Conservation (phyloP, 1,140 invertebrate genomes). For the Probaryconus sp. region DNA sequence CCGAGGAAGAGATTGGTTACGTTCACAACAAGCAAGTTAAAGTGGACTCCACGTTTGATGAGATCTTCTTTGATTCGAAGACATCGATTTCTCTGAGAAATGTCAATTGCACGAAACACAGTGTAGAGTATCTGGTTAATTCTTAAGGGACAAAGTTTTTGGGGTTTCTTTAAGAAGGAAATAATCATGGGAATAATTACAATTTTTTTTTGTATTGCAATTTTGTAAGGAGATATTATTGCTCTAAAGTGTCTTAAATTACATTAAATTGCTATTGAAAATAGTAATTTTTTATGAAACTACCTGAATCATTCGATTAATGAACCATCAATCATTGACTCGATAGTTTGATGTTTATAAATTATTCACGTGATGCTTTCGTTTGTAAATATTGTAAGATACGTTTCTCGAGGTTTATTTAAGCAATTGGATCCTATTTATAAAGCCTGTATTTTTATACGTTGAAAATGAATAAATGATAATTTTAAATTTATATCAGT, state of each 20-base stretch:
- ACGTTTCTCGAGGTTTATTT: no score
- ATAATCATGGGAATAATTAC: no score
- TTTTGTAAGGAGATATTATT: no score
- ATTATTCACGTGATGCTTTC: slow-evolving; percentile 2
- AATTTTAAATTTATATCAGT: slow-evolving; percentile 10
- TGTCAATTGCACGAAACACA: slow-evolving; percentile 73
- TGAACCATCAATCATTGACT: no score
- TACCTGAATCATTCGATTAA: no score
- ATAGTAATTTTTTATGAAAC: no score
- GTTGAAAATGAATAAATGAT: slow-evolving; percentile 23
- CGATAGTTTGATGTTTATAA: no score
- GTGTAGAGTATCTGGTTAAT: slow-evolving; percentile 75
- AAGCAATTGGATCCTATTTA: slow-evolving; percentile 32
- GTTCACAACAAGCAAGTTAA: slow-evolving; percentile 23
- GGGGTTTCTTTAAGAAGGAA: no score
- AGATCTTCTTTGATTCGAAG: slow-evolving; percentile 52
- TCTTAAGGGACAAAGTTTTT: no score
- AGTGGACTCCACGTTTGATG: slow-evolving; percentile 35
- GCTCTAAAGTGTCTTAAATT: no score
- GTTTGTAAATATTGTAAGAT: slow-evolving; percentile 53
- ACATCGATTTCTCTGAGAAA: slow-evolving; percentile 52
- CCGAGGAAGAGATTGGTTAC: slow-evolving; percentile 31
- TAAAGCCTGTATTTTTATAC: slow-evolving; percentile 49
- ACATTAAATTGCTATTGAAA: no score
- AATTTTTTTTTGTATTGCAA: no score